These are phyloP conservation scores for Lutraria lutraria DNA, from an alignment of 2,888 invertebrate species.

Conservation along the genomic window DNA sequence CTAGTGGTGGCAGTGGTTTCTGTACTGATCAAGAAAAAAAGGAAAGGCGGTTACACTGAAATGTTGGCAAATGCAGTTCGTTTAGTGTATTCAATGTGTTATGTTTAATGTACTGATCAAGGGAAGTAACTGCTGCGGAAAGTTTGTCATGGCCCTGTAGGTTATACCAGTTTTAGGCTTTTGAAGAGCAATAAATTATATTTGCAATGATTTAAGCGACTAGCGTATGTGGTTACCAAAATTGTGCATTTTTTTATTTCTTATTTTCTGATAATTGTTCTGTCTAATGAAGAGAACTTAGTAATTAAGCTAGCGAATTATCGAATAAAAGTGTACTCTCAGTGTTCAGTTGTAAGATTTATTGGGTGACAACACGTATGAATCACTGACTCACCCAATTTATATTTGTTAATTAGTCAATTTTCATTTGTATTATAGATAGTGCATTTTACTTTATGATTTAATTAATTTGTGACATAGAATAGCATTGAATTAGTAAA, in stretches of 20 bases:
- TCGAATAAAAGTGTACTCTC: not conserved
- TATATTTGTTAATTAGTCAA: not conserved
- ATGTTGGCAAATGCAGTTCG: too few species aligned
- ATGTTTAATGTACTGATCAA: too few species aligned
- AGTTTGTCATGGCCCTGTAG: not conserved
- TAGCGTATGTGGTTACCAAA: conserved; percentile 26
- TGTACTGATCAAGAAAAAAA: too few species aligned
- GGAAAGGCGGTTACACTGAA: too few species aligned
- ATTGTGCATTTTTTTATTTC: not conserved
- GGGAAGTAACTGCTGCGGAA: too few species aligned
- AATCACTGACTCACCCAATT: not conserved
- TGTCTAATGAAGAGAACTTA: not conserved
- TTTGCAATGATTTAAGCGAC: conserved; percentile 21
- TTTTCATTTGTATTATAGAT: not conserved
- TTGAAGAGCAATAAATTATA: not conserved
- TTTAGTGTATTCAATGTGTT: too few species aligned
- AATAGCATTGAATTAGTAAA: not conserved
- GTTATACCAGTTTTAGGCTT: not conserved
- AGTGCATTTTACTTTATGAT: not conserved
- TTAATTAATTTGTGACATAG: not conserved
- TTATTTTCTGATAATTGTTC: not conserved
- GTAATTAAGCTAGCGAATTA: not conserved
- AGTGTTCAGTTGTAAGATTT: not conserved
- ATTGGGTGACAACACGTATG: conserved; percentile 1
- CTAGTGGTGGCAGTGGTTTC: too few species aligned